phyloP scores from a whole-genome alignment of 2,797 vertebrate species.

The Spheniscus humboldti region DNA sequence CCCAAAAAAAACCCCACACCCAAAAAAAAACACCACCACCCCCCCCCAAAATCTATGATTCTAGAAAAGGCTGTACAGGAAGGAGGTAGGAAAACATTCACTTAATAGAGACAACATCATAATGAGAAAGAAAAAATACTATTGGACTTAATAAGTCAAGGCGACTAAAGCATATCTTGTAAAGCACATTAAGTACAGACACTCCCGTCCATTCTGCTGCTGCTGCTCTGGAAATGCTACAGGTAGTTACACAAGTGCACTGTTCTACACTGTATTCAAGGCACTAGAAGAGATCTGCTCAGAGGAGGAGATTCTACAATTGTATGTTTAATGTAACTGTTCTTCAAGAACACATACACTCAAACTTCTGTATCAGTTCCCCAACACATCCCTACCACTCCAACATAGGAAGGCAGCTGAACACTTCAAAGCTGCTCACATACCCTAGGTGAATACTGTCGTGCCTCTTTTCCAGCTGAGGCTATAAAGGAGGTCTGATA shows the following conservation, averaged over 20 bases:
- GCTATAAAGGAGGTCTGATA: background rate
- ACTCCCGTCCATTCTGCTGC: background rate
- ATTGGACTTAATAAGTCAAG: background rate
- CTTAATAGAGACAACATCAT: background rate
- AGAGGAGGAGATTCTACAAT: background rate
- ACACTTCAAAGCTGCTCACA: background rate
- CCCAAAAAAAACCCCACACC: too few relatives aligned
- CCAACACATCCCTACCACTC: background rate
- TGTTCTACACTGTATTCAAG: background rate
- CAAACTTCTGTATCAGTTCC: background rate
- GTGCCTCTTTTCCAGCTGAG: background rate
- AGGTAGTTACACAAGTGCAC: background rate
- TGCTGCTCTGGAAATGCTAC: background rate
- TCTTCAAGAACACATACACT: background rate
- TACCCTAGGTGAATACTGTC: background rate
- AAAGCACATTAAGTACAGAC: background rate
- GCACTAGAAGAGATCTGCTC: background rate
- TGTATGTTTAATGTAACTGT: background rate
- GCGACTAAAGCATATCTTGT: background rate
- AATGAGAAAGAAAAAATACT: background rate
- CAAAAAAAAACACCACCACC: too few relatives aligned
- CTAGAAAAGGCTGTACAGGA: background rate
- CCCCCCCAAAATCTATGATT: background rate
- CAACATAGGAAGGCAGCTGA: rapidly evolving
- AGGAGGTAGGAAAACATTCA: background rate